Percentiles rank a stretch among this genome's conserved stretches.
Evolutionary conservation across 2,113 vertebrate species (phyloP).

Genomic region (Siniperca knerii): DNA sequence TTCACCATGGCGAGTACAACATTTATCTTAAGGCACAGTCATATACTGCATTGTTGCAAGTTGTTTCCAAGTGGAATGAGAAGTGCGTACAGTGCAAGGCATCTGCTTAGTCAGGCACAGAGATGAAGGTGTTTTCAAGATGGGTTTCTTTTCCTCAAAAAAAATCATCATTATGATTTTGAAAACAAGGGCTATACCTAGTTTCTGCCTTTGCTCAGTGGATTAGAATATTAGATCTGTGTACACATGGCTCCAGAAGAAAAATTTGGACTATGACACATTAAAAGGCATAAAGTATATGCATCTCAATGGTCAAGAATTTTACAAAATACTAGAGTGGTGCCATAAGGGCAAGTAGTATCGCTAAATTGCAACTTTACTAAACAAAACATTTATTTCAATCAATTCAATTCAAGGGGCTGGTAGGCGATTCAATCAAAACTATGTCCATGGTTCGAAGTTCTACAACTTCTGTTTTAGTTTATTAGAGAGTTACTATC

Average conservation of each 20-base stretch:
- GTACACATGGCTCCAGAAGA: background rate
- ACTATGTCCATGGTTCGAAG: background rate
- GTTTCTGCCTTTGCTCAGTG: background rate
- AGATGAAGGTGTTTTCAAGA: background rate
- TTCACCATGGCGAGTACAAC: background rate
- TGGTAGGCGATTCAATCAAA: too few relatives aligned
- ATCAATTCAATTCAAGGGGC: too few relatives aligned
- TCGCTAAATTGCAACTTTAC: background rate
- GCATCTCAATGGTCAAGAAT: background rate
- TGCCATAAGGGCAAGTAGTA: background rate
- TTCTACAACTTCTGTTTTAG: background rate
- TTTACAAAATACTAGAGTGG: background rate
- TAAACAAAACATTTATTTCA: background rate
- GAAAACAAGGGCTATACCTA: background rate
- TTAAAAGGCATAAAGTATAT: background rate
- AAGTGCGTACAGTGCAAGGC: background rate
- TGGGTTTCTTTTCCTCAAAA: background rate
- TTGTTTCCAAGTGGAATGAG: background rate
- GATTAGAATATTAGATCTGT: background rate
- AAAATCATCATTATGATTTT: too few relatives aligned
- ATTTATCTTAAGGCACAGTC: background rate
- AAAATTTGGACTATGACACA: background rate
- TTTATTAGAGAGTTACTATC: background rate
- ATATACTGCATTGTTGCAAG: background rate
- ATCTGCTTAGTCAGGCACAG: background rate